Evolutionary conservation across 2,888 invertebrate species (phyloP).

Genomic region (Trachelus troglodyta): DNA sequence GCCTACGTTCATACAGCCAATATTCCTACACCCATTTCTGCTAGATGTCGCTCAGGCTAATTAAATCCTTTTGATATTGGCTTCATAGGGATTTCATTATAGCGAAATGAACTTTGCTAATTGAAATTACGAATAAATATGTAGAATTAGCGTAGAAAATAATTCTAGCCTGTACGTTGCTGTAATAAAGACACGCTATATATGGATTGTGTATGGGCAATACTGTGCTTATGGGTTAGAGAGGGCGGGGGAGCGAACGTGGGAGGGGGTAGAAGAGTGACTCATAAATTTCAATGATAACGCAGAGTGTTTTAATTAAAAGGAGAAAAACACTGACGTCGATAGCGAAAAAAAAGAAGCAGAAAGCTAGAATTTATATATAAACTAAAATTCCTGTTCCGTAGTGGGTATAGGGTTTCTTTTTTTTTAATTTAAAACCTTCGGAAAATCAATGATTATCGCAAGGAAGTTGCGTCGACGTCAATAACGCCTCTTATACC

Average conservation of each 20-base stretch:
- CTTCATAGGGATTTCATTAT: background rate
- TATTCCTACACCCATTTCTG: background rate
- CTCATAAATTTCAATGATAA: background rate
- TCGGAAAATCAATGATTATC: background rate
- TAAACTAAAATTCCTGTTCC: background rate
- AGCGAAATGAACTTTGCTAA: background rate
- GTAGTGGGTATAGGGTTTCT: background rate
- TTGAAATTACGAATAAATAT: background rate
- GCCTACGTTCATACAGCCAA: background rate
- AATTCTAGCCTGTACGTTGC: background rate
- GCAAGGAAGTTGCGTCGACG: background rate
- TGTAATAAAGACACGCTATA: background rate
- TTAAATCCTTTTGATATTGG: background rate
- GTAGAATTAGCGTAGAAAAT: background rate
- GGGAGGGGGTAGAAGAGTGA: background rate
- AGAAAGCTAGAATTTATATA: background rate
- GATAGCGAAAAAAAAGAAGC: background rate
- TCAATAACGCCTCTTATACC: background rate
- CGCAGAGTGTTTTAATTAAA: background rate
- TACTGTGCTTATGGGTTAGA: background rate
- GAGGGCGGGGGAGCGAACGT: background rate
- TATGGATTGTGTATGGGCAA: background rate
- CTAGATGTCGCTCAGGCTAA: background rate
- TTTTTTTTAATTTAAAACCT: background rate
- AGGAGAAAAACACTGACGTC: background rate